Base-by-base conservation (phyloP, 2,888 invertebrate genomes). In the Lapara coniferarum region DNA sequence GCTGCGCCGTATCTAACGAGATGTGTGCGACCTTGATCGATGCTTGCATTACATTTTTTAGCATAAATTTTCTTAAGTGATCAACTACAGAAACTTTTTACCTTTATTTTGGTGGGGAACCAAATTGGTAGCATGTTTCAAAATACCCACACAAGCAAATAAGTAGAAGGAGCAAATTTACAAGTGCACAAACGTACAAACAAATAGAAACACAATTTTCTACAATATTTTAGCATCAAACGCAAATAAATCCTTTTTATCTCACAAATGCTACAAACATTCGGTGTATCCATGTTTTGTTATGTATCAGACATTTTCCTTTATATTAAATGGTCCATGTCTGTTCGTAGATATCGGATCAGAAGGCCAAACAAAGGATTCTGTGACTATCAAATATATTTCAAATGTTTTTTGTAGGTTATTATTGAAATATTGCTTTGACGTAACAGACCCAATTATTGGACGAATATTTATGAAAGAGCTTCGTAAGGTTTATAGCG, bases 281-380 rank as follows among this genome's bases (percentile, higher is more conserved):
- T 46, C 19, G 5, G 19, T 63, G 63, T 63, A 49, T 63, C 63
- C 46, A 19, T 49, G 46, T 63, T 63, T 19, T 19, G 16, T 6
- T 7, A 10, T 4, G 55, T 44, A 63, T 63, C 49, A 63, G 46
- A 19, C 49, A 49, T 63, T 63, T 63, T 63, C 49, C 63, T 63
- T 19, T 19, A 49, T 16, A 59, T 59, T 63, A 49, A 63, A 19
- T 10, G 63, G 12, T 19, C 12, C 44, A 16, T 19, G 46, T 16
- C 19, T 63, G 59, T 30, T 10, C 19, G 63, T 46, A 49, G 25
- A 25, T 49, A 63, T 63, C 46, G 63, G 49, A 19, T 19, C 7
- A 63, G 19, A 46, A 49, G 46, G 12, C 49, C 46, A 46, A 49
- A 63, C 19, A 63, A 49, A 19, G 19, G 14, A 19, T 16, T 19